Base-by-base conservation (phyloP, 1,140 invertebrate species). In the Ctenoplectra terminalis region DNA sequence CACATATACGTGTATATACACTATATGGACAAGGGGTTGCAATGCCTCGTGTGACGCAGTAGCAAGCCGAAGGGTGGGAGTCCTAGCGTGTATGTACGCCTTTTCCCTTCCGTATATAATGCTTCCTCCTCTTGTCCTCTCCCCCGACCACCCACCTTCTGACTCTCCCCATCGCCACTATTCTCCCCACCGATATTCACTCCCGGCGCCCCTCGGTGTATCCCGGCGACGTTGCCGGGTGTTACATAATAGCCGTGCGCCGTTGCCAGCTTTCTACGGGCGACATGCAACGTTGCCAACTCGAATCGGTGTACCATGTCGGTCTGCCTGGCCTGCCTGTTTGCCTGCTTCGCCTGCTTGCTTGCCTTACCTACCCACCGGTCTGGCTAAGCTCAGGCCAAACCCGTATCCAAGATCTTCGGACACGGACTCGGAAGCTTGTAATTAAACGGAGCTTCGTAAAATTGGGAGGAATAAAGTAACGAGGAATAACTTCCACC, bases 171-270 rank as follows among this genome's bases (percentile, higher is more conserved):
- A 79, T 70, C 74, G 79, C 87, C 85, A 85, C 87, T 71, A 74
- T 84, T 82, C 87, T 87, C 87, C 87, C 87, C 87, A 77, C 82
- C 86, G 72, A 87, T 78, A 85, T 83, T 87, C 88, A 78, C 80
- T 70, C 83, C 76, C 72, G 72, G 85, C 77, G 75, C 81, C 58
- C 81, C 78, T 75, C 79, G 71, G 78, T 86, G 70, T 87, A 86
- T 86, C 82, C 78, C 86, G 64, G 88, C 90, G 87, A 88, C 88
- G 91, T 92, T 92, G 91, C 91, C 91, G 92, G 92, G 91, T 92
- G 92, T 92, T 92, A 92, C 92, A 92, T 92, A 92, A 92, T 92
- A 90, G 91, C 81, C 84, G 83, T 66, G 84, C 90, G 61, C 43
- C 64, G 90, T 90, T 90, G 90, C 90, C 88, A 81, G 54, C 56